phyloP scores from a whole-genome alignment of 1,140 invertebrate species.

The Drosophila ananassae region DNA sequence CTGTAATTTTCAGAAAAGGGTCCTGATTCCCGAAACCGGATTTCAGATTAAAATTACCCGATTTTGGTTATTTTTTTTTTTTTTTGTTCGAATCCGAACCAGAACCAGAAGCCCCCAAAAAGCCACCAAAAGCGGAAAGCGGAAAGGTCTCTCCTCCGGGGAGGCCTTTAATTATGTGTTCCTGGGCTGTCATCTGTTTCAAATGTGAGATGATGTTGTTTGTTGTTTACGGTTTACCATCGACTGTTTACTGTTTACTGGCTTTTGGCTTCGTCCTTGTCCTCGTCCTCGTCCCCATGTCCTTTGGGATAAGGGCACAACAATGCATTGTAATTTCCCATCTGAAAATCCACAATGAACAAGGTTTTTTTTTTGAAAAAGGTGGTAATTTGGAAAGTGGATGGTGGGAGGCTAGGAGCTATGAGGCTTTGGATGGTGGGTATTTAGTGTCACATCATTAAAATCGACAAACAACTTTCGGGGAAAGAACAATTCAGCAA shows the following conservation, averaged over 20 bases:
- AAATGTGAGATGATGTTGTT: constrained; percentile 5
- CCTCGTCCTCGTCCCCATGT: too few species aligned
- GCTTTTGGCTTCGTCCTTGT: not conserved
- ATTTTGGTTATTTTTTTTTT: not conserved
- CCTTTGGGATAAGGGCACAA: too few species aligned
- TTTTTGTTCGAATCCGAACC: not conserved
- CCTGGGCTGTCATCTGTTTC: constrained; percentile 6
- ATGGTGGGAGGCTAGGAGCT: too few species aligned
- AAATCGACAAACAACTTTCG: constrained; percentile 65
- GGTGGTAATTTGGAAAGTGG: too few species aligned
- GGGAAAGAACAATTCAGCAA: constrained; percentile 66
- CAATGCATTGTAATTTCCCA: constrained; percentile 9
- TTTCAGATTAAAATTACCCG: not conserved
- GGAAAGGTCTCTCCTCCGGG: not conserved
- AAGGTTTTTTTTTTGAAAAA: not conserved
- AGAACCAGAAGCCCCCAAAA: not conserved
- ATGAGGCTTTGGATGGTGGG: constrained; percentile 1
- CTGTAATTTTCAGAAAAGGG: not conserved
- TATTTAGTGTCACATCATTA: constrained; percentile 67
- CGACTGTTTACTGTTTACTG: not conserved
- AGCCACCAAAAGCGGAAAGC: not conserved
- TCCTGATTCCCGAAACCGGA: not conserved
- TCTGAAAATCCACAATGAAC: constrained; percentile 1
- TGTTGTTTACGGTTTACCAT: constrained; percentile 6
- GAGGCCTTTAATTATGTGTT: constrained; percentile 1